These are phyloP conservation scores for Drosophila acutilabella DNA, from an alignment of 2,888 invertebrate species.

Conservation along the genomic window DNA sequence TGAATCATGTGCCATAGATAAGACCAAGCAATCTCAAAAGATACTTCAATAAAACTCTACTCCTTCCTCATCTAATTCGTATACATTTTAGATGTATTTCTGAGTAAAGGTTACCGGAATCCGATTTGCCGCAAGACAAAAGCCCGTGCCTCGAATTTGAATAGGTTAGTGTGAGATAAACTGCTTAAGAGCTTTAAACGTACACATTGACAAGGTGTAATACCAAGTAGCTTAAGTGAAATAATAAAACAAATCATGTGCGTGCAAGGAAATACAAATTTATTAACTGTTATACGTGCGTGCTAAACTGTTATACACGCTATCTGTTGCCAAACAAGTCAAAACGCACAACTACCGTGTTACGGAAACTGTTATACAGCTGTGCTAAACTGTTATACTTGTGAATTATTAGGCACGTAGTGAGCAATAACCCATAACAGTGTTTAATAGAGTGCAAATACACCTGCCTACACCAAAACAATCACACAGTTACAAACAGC, in stretches of 20 bases:
- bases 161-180: neutral
- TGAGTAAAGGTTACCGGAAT: conserved; percentile 8
- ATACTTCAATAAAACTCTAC: conserved; percentile 2
- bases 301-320: neutral
- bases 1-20: conserved; percentile 31
- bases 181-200: neutral
- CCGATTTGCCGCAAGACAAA: conserved; percentile 3
- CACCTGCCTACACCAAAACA: neutral
- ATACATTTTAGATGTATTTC: neutral
- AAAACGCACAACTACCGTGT: neutral
- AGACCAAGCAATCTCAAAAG: conserved; percentile 19
- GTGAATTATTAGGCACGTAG: too few relatives aligned
- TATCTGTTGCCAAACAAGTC: neutral
- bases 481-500: neutral
- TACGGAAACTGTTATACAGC: neutral
- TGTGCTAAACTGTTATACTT: neutral
- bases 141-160: neutral
- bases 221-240: neutral
- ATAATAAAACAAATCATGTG: neutral
- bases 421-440: neutral
- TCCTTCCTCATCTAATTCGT: neutral
- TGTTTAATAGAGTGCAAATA: neutral
- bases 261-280: neutral
- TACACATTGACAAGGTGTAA: neutral
- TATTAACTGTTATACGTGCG: conserved; percentile 1